phyloP scores from a whole-genome alignment of 2,797 vertebrate species.

The Numenius phaeopus region DNA sequence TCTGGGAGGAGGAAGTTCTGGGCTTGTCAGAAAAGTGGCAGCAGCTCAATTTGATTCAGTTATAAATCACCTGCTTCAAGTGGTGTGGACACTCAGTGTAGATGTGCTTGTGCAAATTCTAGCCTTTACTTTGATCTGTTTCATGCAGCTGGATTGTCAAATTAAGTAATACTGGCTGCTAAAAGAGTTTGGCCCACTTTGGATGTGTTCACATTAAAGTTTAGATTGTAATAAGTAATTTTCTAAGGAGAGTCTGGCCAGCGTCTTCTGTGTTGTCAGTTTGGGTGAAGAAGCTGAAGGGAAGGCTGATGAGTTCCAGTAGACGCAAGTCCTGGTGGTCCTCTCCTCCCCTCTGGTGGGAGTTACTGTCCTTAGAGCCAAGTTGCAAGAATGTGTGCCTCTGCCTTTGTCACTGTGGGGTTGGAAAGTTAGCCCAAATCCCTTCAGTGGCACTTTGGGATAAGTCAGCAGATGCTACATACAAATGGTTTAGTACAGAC shows the following conservation, averaged over 20 bases:
- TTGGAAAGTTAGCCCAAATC: background rate
- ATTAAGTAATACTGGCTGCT: background rate
- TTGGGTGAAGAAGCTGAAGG: background rate
- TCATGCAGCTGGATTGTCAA: background rate
- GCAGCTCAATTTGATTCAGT: background rate
- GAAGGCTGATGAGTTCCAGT: background rate
- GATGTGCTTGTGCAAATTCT: background rate
- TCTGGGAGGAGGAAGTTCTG: background rate
- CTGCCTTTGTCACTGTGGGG: background rate
- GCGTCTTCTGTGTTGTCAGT: background rate
- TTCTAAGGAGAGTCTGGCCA: background rate
- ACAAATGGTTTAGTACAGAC: background rate
- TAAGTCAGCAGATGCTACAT: background rate
- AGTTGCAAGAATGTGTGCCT: background rate
- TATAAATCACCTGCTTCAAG: background rate
- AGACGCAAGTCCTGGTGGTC: background rate
- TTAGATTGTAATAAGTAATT: background rate
- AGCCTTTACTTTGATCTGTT: background rate
- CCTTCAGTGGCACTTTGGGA: background rate
- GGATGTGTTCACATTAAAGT: background rate
- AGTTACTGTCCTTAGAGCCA: background rate
- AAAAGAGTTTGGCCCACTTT: background rate
- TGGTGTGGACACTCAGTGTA: background rate
- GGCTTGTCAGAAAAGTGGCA: background rate
- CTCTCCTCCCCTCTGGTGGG: background rate